These are phyloP conservation scores for Porites cylindrica DNA, from an alignment of 92 coral and sea anemone species.

Conservation along the genomic window DNA sequence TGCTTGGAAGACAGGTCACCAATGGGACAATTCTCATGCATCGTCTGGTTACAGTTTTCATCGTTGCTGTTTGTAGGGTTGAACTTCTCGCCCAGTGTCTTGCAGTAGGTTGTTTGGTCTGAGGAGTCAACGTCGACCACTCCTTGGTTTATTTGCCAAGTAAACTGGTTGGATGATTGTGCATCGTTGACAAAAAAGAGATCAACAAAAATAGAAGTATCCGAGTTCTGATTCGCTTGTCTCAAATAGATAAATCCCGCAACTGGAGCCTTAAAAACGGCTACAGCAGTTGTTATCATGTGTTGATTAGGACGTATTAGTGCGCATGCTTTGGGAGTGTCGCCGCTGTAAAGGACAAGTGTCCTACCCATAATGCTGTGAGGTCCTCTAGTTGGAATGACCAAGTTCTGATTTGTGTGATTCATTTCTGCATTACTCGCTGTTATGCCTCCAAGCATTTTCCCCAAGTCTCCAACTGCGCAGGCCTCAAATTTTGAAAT, in stretches of 20 bases:
- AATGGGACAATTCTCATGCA: constrained; percentile 63
- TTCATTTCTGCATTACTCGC: constrained; percentile 17
- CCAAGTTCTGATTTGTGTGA: constrained; percentile 42
- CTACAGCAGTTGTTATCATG: constrained; percentile 74
- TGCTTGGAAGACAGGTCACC: constrained; percentile 77
- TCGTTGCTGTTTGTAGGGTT: constrained; percentile 51
- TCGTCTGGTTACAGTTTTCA: constrained; percentile 48
- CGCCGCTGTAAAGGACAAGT: constrained; percentile 72
- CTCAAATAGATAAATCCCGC: constrained; percentile 89
- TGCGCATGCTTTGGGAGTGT: constrained; percentile 88
- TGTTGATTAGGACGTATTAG: constrained; percentile 59
- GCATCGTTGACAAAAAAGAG: constrained; percentile 79
- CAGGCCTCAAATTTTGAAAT: constrained; percentile 51
- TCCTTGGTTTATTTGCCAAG: constrained; percentile 59
- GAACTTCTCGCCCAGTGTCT: constrained; percentile 46
- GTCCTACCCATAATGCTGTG: constrained; percentile 82
- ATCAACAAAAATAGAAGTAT: constrained; percentile 71
- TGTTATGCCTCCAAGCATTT: constrained; percentile 71
- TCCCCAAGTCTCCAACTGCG: constrained; percentile 86
- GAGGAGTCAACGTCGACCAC: constrained; percentile 20
- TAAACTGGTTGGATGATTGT: constrained; percentile 4
- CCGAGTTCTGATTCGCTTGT: constrained; percentile 63
- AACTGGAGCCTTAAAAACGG: constrained; percentile 81
- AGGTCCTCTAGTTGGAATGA: constrained; percentile 72
- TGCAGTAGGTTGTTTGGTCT: constrained; percentile 45